Base-by-base conservation (phyloP, 2,113 vertebrate species). In the Agelaius tricolor region DNA sequence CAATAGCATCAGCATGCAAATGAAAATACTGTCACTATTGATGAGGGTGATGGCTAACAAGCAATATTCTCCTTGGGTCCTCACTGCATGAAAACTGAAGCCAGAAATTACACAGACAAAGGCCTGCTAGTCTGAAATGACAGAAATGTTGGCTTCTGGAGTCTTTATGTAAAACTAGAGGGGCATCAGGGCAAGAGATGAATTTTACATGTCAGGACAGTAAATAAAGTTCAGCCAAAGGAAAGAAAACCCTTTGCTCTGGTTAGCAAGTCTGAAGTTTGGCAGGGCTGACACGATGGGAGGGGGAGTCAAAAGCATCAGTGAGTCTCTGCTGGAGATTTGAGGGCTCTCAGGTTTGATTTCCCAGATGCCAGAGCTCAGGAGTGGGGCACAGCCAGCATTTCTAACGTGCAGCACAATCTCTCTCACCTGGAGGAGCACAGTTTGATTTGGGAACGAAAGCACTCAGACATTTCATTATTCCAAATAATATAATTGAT, bases 331-430 rank as follows among this genome's bases (percentile, higher is more conserved):
- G 14, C 0, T 55, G 52, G 92, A 77, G 51, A 14, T 24, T 4
- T 15, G 17, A 5, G 10, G 12, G 8, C 54, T 90, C 75, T 84
- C 27, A 49, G 31, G 57, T 71, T 77, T 58, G 11, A 78, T 96
- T 90, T 90, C 37, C 49, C 47, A 87, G 28, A 49, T 11, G 2
- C 14, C 55, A 55, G 51, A 43, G 18, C 47, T 59, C 54, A 33
- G 51, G 18, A 43, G 6, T 2, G 19, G 11, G 46, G 15, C 46
- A 71, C 18, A 54, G 44, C 22, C 39, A 54, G 11, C 4, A 11
- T n/a, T 66, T 76, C 35, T 10, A 66, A 39, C 0, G 0, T 16
- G 17, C 23, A 74, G 51, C 15, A 11, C 28, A 14, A 22, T 0
- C 3, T 4, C 66, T n/a, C 26, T 5, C 31, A 46, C 11, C 17